These are phyloP conservation scores for Botrylloides violaceus DNA, from an alignment of 23 tunicate species.

Conservation along the genomic window DNA sequence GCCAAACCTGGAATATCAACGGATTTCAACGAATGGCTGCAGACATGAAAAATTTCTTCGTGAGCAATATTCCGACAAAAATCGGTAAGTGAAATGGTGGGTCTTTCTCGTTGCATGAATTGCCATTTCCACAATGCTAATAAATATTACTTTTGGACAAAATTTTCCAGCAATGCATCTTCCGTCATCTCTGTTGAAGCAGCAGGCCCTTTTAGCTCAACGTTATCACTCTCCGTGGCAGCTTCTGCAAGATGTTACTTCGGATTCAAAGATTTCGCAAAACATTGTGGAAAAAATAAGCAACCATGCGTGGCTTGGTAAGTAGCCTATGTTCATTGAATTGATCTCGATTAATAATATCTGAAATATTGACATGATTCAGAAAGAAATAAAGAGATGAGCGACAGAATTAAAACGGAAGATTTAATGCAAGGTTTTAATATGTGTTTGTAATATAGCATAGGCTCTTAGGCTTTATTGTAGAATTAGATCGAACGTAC, in stretches of 20 bases:
- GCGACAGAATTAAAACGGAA: background rate
- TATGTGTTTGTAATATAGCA: too few relatives aligned
- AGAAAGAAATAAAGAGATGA: background rate
- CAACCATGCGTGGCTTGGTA: constrained; percentile 18
- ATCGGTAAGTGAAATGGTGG: constrained; percentile 5
- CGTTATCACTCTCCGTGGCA: constrained; percentile 16
- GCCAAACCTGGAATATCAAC: background rate
- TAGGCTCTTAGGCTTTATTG: too few relatives aligned
- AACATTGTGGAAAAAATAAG: constrained; percentile 6
- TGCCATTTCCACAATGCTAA: background rate
- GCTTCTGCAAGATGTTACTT: background rate
- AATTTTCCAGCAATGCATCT: background rate
- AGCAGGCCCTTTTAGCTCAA: constrained; percentile 5
- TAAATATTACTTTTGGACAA: too few relatives aligned
- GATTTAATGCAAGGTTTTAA: background rate
- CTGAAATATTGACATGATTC: background rate
- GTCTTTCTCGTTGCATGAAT: background rate
- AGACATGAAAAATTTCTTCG: background rate
- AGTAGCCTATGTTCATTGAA: background rate
- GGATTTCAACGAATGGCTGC: constrained; percentile 3
- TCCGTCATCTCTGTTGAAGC: background rate
- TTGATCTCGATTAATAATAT: background rate
- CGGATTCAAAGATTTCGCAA: background rate
- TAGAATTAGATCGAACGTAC: too few relatives aligned
- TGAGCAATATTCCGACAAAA: background rate